phyloP scores from a whole-genome alignment of 2,113 vertebrate species.

The Crotalus viridis region DNA sequence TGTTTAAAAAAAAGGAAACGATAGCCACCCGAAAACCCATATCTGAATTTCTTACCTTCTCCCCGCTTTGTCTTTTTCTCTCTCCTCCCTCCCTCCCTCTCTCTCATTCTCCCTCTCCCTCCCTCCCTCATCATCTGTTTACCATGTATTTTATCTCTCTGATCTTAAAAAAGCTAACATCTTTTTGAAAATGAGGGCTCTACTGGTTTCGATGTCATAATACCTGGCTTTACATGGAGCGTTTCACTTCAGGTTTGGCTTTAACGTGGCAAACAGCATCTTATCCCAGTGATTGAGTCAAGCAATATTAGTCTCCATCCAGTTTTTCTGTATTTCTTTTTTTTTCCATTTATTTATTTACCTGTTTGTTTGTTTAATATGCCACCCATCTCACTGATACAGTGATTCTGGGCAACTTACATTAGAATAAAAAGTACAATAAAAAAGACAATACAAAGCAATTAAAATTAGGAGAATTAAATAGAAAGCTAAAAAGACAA shows the following conservation, averaged over 20 bases:
- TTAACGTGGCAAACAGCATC: too few relatives aligned
- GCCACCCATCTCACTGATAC: neutral
- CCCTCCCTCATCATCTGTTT: neutral
- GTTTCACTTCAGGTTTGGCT: neutral
- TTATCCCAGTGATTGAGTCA: neutral
- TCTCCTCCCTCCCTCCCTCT: neutral
- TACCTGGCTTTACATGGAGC: neutral
- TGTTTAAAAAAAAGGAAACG: neutral
- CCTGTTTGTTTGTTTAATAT: neutral
- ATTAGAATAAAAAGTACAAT: neutral
- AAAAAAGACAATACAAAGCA: neutral
- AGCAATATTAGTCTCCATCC: too few relatives aligned
- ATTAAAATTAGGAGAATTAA: neutral
- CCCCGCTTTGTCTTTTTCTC: neutral
- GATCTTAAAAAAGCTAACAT: neutral
- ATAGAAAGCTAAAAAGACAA: neutral
- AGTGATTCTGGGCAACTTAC: neutral
- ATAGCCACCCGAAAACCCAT: neutral
- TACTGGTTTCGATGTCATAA: neutral
- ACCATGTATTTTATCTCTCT: neutral
- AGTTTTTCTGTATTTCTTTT: neutral
- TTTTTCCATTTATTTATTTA: neutral
- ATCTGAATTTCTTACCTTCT: neutral
- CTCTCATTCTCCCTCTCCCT: neutral
- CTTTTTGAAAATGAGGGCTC: neutral